Conservation (phyloP, 1,140 invertebrate genomes). For the Parasteatoda tepidariorum region DNA sequence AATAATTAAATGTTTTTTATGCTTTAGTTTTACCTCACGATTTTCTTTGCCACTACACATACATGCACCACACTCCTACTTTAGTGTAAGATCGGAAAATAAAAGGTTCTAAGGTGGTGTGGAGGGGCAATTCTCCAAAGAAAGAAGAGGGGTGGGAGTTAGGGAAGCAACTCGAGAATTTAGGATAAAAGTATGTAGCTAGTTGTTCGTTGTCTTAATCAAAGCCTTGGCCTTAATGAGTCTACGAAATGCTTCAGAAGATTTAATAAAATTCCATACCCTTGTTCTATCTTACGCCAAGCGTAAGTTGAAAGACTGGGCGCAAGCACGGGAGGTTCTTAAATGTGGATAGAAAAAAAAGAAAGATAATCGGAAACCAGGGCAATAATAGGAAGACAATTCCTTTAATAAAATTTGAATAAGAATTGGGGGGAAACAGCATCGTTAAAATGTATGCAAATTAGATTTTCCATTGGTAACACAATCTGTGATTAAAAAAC, state of each 20-base stretch:
- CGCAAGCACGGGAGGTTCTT: slow-evolving; percentile 1
- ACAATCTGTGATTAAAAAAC: slow-evolving; percentile 61
- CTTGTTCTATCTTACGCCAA: slow-evolving; percentile 12
- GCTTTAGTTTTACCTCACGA: too few relatives aligned
- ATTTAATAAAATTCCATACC: slow-evolving; percentile 58
- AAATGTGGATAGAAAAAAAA: slow-evolving; percentile 7
- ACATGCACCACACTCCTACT: not conserved
- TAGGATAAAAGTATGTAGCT: slow-evolving; percentile 34
- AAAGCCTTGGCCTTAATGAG: slow-evolving; percentile 55
- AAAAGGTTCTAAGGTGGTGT: slow-evolving; percentile 7
- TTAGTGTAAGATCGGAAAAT: slow-evolving; percentile 9
- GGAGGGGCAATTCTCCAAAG: not conserved
- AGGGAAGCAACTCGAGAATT: slow-evolving; percentile 34
- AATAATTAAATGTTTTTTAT: too few relatives aligned
- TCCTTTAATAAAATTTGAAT: slow-evolving; percentile 62
- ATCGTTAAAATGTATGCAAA: slow-evolving; percentile 61
- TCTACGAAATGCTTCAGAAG: slow-evolving; percentile 27
- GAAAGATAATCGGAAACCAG: slow-evolving; percentile 55
- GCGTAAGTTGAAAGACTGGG: slow-evolving; percentile 13
- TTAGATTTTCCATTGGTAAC: slow-evolving; percentile 56
- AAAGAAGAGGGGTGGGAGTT: not conserved
- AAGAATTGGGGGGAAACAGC: slow-evolving; percentile 60
- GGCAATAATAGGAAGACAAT: slow-evolving; percentile 61
- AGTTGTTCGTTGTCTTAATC: slow-evolving; percentile 42
- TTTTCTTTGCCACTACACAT: too few relatives aligned